Evolutionary conservation across 2,113 vertebrate genomes (phyloP).

Genomic region (Phylloscopus trochiloides): DNA sequence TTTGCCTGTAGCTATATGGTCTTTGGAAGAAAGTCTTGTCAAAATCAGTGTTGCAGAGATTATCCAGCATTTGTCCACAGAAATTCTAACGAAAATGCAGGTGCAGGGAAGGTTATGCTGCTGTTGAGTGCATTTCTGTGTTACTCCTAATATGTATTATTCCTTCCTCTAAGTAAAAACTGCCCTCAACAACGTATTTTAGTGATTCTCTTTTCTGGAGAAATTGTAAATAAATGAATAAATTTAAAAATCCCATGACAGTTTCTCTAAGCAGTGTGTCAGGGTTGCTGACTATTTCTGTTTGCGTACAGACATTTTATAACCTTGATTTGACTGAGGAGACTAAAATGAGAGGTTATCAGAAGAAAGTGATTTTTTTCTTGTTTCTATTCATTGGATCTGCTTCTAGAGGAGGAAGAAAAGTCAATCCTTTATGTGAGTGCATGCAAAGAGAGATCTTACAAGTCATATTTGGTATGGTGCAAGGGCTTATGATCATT

Average conservation of each 20-base stretch:
- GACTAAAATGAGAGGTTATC: neutral
- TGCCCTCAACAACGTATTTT: neutral
- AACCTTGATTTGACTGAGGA: neutral
- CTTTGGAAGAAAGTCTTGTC: neutral
- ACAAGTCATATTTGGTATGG: neutral
- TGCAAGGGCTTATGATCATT: neutral
- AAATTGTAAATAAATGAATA: neutral
- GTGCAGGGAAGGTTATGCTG: neutral
- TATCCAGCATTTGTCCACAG: neutral
- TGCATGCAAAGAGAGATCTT: neutral
- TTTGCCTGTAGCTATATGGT: neutral
- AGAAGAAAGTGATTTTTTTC: neutral
- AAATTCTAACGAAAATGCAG: neutral
- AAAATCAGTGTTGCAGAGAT: neutral
- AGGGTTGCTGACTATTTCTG: neutral
- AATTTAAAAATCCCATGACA: fast-evolving
- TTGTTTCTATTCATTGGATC: neutral
- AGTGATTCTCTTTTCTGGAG: neutral
- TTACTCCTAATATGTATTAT: neutral
- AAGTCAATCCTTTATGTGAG: neutral
- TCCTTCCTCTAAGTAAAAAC: neutral
- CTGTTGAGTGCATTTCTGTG: neutral
- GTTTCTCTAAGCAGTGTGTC: neutral
- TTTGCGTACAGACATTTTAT: neutral
- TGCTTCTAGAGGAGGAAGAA: neutral